Evolutionary conservation across 1,140 invertebrate genomes (phyloP).

Genomic region (Formica exsecta): DNA sequence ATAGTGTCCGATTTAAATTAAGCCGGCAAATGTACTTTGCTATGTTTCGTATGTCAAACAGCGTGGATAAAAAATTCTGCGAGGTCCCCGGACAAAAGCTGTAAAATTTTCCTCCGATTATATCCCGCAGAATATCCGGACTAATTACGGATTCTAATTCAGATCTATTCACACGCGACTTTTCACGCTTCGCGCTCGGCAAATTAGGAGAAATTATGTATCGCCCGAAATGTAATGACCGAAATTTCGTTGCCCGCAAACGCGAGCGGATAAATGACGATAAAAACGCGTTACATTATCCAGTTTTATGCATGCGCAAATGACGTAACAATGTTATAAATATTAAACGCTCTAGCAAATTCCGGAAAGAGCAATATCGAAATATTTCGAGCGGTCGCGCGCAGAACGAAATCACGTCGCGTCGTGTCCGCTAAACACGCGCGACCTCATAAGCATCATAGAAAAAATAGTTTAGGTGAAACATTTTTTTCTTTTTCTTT

Average conservation of each 20-base stretch:
- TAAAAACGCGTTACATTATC: conserved; percentile 54
- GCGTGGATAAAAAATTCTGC: conserved; percentile 37
- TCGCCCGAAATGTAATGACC: conserved; percentile 37
- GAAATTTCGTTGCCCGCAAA: conserved; percentile 41
- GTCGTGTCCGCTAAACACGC: background rate
- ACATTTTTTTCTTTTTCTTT: background rate
- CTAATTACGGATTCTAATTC: conserved; percentile 55
- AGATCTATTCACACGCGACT: conserved; percentile 42
- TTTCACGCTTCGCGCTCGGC: conserved; percentile 25
- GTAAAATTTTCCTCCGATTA: conserved; percentile 57
- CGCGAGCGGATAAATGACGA: conserved; percentile 51
- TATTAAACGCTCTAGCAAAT: conserved; percentile 49
- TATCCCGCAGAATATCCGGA: conserved; percentile 15
- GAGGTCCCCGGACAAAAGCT: conserved; percentile 13
- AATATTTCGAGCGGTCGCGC: conserved; percentile 42
- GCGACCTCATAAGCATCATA: background rate
- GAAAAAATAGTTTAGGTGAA: conserved; percentile 29
- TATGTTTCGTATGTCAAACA: background rate
- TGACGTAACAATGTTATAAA: conserved; percentile 52
- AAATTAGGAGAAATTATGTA: conserved; percentile 51
- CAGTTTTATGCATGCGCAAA: conserved; percentile 39
- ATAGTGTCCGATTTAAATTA: conserved; percentile 61
- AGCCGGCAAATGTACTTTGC: conserved; percentile 46
- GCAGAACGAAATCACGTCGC: conserved; percentile 40
- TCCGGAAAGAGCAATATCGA: conserved; percentile 40